These are phyloP conservation scores for Neolamprologus devosi DNA, from an alignment of 2,113 vertebrate species.

Conservation along the genomic window DNA sequence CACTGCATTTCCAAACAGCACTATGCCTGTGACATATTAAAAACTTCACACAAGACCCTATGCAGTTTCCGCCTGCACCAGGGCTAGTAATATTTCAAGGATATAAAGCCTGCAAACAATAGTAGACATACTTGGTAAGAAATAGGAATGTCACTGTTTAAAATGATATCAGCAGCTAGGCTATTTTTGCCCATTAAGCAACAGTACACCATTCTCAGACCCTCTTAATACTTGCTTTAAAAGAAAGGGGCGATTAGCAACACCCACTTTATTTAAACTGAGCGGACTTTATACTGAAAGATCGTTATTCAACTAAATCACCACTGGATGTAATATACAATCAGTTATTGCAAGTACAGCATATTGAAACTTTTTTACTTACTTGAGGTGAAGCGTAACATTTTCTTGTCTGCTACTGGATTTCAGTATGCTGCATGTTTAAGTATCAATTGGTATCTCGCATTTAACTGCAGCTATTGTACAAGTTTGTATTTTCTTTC, in stretches of 20 bases:
- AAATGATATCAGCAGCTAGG: background rate
- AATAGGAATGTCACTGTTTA: slow-evolving; percentile 18
- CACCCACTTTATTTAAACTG: background rate
- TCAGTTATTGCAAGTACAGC: background rate
- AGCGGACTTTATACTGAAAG: background rate
- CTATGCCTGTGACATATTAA: slow-evolving; percentile 65
- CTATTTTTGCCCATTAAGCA: background rate
- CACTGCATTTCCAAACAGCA: slow-evolving; percentile 70
- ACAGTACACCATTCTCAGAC: background rate
- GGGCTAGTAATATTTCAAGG: slow-evolving; percentile 44
- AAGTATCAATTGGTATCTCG: background rate
- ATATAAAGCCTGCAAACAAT: slow-evolving; percentile 37
- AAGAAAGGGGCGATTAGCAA: background rate
- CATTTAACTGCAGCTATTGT: background rate
- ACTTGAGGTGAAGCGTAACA: background rate
- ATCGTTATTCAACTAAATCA: background rate
- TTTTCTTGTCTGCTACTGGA: background rate
- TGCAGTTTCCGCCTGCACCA: background rate
- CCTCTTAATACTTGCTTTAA: background rate
- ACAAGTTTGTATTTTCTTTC: background rate
- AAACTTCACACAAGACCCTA: slow-evolving; percentile 53
- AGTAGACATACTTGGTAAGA: slow-evolving; percentile 18
- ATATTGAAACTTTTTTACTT: background rate
- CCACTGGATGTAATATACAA: background rate
- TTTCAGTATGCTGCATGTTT: background rate